Percentiles rank a stretch among this genome's conserved stretches.
These are phyloP conservation scores for Philaethria dido DNA, from an alignment of 2,888 invertebrate genomes.

Conservation along the genomic window DNA sequence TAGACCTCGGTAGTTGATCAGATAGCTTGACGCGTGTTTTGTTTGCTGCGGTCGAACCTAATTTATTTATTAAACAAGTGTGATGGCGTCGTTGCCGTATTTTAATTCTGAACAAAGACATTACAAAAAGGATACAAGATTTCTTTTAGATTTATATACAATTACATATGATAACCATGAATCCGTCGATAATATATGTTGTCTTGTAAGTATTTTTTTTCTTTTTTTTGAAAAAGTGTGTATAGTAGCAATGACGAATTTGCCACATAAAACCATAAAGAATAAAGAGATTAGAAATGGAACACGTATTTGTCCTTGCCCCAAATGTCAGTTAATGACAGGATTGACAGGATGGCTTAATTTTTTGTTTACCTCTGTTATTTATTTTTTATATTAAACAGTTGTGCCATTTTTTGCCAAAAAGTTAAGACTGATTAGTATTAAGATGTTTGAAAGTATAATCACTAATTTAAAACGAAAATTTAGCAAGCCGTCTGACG, in stretches of 20 bases:
- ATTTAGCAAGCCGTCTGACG: constrained; percentile 68
- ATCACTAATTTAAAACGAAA: constrained; percentile 72
- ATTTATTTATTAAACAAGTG: constrained; percentile 44
- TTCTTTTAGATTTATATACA: constrained; percentile 92
- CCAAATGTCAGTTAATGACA: constrained; percentile 76
- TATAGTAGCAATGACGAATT: constrained; percentile 11
- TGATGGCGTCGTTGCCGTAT: constrained; percentile 82
- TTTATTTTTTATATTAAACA: constrained; percentile 48
- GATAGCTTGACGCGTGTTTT: constrained; percentile 55
- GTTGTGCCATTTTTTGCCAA: constrained; percentile 55
- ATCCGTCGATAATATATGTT: constrained; percentile 88
- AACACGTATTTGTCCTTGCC: constrained; percentile 68
- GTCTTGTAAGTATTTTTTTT: constrained; percentile 79
- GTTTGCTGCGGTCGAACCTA: constrained; percentile 48
- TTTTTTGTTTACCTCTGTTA: constrained; percentile 57
- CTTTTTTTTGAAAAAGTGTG: constrained; percentile 41
- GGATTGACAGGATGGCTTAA: constrained; percentile 60
- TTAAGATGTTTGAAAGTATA: constrained; percentile 77
- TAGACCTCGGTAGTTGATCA: constrained; percentile 44
- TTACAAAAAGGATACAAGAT: constrained; percentile 94
- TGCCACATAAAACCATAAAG: constrained; percentile 48
- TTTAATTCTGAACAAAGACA: constrained; percentile 86
- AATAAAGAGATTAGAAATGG: constrained; percentile 55
- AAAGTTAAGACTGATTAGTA: constrained; percentile 74
- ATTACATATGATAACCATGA: constrained; percentile 93